These are phyloP conservation scores for Penaeus japonicus DNA, from an alignment of 1,140 invertebrate genomes.

Conservation along the genomic window DNA sequence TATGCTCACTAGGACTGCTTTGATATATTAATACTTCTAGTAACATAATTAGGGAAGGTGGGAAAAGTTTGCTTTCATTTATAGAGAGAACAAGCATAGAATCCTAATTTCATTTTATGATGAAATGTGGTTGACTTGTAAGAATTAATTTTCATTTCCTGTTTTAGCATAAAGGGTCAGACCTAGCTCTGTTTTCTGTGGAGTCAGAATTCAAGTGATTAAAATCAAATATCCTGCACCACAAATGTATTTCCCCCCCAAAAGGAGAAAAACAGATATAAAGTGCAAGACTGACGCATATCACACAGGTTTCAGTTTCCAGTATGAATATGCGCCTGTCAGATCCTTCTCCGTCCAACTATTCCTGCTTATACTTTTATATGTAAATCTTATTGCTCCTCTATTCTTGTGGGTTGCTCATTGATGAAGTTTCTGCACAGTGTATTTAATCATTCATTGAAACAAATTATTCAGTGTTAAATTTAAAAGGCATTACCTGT, in stretches of 20 bases:
- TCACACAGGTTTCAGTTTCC: not conserved
- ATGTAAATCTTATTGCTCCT: constrained; percentile 10
- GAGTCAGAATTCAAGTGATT: not conserved
- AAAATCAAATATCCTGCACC: not conserved
- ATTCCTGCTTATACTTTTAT: constrained; percentile 30
- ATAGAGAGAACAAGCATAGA: not conserved
- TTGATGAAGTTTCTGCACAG: constrained; percentile 17
- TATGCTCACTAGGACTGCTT: not conserved
- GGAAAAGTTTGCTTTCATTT: not conserved
- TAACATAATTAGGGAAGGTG: not conserved
- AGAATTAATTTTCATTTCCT: too few relatives aligned
- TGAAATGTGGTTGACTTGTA: too few relatives aligned
- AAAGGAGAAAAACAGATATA: not conserved
- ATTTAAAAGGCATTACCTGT: too few relatives aligned
- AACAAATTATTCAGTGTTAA: too few relatives aligned
- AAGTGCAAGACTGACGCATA: not conserved
- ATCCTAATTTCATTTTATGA: too few relatives aligned
- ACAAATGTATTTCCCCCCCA: not conserved
- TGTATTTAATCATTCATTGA: not conserved
- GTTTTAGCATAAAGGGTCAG: too few relatives aligned
- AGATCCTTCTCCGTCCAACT: constrained; percentile 41
- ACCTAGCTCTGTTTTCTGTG: too few relatives aligned
- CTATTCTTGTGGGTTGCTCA: constrained; percentile 11
- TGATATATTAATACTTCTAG: not conserved
- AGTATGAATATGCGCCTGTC: constrained; percentile 14